These are phyloP conservation scores for Herpailurus yagouaroundi DNA, from an alignment of 2,113 vertebrate species.

Conservation along the genomic window DNA sequence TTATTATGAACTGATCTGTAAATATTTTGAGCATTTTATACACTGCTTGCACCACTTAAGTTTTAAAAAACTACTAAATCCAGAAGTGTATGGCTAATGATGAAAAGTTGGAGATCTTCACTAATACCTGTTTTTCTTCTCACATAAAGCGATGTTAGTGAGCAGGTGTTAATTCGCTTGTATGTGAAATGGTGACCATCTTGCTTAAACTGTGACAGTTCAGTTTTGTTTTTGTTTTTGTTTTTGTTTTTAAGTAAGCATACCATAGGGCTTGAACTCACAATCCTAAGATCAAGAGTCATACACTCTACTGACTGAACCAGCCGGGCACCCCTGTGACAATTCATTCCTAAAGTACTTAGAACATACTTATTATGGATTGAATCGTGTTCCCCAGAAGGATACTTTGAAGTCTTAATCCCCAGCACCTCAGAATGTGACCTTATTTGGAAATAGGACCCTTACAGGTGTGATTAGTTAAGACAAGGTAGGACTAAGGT, in stretches of 20 bases:
- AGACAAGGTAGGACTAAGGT: neutral
- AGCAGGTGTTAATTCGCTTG: neutral
- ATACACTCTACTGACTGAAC: neutral
- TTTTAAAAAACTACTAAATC: neutral
- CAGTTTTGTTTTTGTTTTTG: neutral
- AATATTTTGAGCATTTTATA: neutral
- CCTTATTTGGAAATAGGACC: neutral
- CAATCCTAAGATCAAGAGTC: neutral
- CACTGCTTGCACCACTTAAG: neutral
- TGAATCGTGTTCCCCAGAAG: neutral
- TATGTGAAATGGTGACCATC: neutral
- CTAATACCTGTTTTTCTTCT: neutral
- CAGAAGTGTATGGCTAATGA: neutral
- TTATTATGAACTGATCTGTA: neutral
- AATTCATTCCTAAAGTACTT: neutral
- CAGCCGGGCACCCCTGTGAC: neutral
- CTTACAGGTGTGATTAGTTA: neutral
- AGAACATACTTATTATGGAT: neutral
- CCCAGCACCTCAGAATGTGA: neutral
- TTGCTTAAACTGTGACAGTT: neutral
- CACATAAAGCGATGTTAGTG: neutral
- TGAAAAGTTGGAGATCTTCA: neutral
- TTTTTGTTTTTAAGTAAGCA: neutral
- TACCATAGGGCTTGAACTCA: neutral
- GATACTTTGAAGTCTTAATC: neutral